phyloP scores from a whole-genome alignment of 2,888 invertebrate genomes.

The Catocala fraxini region DNA sequence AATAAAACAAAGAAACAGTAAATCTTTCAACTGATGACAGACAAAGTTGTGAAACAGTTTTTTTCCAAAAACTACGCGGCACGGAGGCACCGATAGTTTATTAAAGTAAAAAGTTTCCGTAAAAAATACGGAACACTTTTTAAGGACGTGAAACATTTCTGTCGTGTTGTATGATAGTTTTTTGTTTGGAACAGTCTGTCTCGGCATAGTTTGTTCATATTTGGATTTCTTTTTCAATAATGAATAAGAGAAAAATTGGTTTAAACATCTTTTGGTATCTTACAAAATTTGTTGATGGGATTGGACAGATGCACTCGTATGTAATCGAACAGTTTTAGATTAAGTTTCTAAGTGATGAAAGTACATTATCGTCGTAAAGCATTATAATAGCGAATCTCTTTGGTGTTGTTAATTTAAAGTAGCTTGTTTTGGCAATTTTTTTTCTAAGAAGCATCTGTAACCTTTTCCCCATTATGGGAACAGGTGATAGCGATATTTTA shows the following conservation, averaged over 20 bases:
- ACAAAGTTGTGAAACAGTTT: constrained; percentile 43
- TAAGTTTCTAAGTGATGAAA: too few relatives aligned
- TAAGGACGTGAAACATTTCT: constrained; percentile 35
- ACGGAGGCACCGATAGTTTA: constrained; percentile 48
- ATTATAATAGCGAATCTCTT: too few relatives aligned
- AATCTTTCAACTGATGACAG: constrained; percentile 50
- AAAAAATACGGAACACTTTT: constrained; percentile 32
- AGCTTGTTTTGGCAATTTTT: too few relatives aligned
- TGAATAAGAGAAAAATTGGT: background rate
- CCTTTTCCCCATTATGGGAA: too few relatives aligned
- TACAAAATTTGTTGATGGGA: too few relatives aligned
- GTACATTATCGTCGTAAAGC: too few relatives aligned
- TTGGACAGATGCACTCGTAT: too few relatives aligned
- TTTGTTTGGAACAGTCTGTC: constrained; percentile 21
- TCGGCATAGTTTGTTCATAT: constrained; percentile 9
- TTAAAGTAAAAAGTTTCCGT: constrained; percentile 50
- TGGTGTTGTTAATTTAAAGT: too few relatives aligned
- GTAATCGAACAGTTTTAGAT: too few relatives aligned
- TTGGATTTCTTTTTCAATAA: background rate
- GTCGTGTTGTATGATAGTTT: constrained; percentile 25
- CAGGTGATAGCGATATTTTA: too few relatives aligned
- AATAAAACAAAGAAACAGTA: constrained; percentile 48
- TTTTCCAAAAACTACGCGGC: constrained; percentile 32
- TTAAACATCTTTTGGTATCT: too few relatives aligned
- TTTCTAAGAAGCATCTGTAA: too few relatives aligned